These are phyloP conservation scores for Malurus melanocephalus DNA, from an alignment of 2,113 vertebrate species.

Conservation along the genomic window DNA sequence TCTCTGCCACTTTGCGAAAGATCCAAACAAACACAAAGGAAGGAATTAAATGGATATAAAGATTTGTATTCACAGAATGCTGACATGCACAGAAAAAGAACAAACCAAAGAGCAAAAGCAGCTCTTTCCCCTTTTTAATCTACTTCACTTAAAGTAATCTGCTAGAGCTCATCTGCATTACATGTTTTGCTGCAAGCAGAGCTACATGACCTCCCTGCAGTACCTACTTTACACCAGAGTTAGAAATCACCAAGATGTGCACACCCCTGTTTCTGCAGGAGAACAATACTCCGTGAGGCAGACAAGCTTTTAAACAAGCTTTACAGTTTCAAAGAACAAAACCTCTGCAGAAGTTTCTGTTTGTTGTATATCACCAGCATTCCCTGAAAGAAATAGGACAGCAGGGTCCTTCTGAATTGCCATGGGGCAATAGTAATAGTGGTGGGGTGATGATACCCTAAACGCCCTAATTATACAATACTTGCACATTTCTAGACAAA, in stretches of 20 bases:
- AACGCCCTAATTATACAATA: not conserved
- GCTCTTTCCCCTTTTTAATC: not conserved
- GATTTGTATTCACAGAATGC: slow-evolving; percentile 9
- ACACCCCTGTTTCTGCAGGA: not conserved
- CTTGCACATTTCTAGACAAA: not conserved
- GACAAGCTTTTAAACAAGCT: not conserved
- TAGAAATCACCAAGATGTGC: not conserved
- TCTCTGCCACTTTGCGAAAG: not conserved
- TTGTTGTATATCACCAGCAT: not conserved
- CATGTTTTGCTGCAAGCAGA: not conserved
- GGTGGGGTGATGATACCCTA: not conserved
- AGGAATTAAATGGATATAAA: slow-evolving; percentile 28
- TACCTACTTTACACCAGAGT: not conserved
- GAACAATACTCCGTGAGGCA: not conserved
- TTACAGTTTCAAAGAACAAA: not conserved
- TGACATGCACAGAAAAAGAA: not conserved
- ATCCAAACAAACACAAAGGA: not conserved
- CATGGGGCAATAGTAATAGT: not conserved
- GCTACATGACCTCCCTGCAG: not conserved
- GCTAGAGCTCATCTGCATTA: not conserved
- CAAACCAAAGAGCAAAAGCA: slow-evolving; percentile 13
- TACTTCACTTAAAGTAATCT: slow-evolving; percentile 8
- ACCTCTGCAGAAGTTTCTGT: not conserved
- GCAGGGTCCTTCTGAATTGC: not conserved
- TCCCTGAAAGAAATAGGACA: not conserved